Conservation (phyloP, 1,140 invertebrate genomes). For the Caenorhabditis inopinata region DNA sequence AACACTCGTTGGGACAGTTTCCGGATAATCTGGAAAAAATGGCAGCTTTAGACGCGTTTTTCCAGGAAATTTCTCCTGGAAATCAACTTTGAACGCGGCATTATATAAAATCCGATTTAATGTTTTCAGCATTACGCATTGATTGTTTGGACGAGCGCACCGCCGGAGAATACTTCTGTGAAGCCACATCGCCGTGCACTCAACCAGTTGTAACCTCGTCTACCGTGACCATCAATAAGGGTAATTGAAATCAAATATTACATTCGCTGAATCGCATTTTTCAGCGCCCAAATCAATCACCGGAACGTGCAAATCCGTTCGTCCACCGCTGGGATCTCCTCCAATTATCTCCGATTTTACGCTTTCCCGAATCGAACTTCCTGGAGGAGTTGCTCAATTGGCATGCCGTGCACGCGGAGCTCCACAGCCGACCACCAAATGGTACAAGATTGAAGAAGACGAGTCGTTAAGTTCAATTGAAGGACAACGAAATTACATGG, state of each 20-base stretch:
- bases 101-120: neutral
- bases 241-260: neutral
- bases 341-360: conserved; percentile 14
- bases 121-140: conserved; percentile 33
- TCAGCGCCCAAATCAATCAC: conserved; percentile 6
- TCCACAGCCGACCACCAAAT: conserved; percentile 19
- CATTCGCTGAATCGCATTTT: neutral
- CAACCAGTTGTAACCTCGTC: conserved; percentile 16
- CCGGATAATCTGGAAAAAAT: too few species aligned
- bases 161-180: conserved; percentile 34
- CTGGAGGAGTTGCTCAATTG: conserved; percentile 25
- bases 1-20: too few species aligned
- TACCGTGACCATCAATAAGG: neutral
- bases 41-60: too few species aligned
- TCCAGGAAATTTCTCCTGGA: too few species aligned
- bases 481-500: conserved; percentile 25
- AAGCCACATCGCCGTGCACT: conserved; percentile 17
- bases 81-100: too few species aligned
- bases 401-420: neutral
- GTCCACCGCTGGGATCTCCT: neutral
- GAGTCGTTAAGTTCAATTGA: conserved; percentile 11
- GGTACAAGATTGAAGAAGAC: conserved; percentile 34
- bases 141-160: conserved; percentile 23
- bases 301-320: neutral
- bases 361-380: conserved; percentile 16